Percentiles rank a stretch among this genome's conserved stretches.
These are phyloP conservation scores for Epicampocera succincta DNA, from an alignment of 2,888 invertebrate genomes.

Conservation along the genomic window DNA sequence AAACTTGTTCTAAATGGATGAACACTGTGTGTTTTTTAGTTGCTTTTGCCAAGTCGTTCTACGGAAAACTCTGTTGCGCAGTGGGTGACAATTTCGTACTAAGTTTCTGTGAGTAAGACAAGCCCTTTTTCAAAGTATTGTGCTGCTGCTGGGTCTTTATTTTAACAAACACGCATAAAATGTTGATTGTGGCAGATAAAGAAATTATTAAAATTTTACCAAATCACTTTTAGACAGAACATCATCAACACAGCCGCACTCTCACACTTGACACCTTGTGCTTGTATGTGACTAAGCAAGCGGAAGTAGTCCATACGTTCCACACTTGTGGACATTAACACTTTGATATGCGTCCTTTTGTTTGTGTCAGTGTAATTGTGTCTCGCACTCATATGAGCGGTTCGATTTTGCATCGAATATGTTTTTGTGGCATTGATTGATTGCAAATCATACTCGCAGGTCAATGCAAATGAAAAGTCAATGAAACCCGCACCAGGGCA, in stretches of 20 bases:
- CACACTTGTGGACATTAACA: constrained; percentile 43
- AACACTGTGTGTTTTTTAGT: constrained; percentile 21
- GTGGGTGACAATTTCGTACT: constrained; percentile 43
- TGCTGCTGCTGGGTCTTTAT: constrained; percentile 13
- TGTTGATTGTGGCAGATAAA: constrained; percentile 61
- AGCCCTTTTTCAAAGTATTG: constrained; percentile 35
- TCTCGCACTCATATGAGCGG: not conserved
- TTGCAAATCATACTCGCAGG: constrained; percentile 77
- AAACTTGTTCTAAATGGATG: constrained; percentile 13
- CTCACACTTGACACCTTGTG: not conserved
- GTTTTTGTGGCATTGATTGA: constrained; percentile 79
- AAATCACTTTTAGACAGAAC: constrained; percentile 60
- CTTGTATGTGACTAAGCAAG: not conserved
- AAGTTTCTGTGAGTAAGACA: constrained; percentile 11
- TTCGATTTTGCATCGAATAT: constrained; percentile 67
- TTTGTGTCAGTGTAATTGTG: constrained; percentile 15
- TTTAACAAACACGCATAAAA: constrained; percentile 32
- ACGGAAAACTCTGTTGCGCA: constrained; percentile 52
- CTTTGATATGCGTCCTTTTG: constrained; percentile 32
- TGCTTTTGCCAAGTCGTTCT: constrained; percentile 1
- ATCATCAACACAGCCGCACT: constrained; percentile 26
- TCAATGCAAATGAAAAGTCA: constrained; percentile 77
- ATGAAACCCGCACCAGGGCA: constrained; percentile 22
- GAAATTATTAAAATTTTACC: constrained; percentile 60
- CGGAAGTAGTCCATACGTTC: constrained; percentile 20